phyloP scores from a whole-genome alignment of 2,113 vertebrate species.

The Oncorhynchus masou region DNA sequence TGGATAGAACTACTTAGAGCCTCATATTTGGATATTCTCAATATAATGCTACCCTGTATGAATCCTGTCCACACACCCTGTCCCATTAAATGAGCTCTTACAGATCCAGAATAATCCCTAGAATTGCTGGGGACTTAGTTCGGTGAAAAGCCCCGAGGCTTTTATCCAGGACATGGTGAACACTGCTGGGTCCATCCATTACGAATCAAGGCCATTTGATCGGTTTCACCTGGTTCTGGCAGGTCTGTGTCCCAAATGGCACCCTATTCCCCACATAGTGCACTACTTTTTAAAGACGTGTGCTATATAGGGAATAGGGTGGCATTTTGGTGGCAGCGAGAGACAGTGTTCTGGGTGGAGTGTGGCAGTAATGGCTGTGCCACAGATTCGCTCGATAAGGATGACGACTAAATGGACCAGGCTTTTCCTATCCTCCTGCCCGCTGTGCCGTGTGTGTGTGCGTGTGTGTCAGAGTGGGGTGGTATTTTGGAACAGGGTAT shows the following conservation, averaged over 20 bases:
- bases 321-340: conserved; percentile 6
- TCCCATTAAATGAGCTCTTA: neutral
- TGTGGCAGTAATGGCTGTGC: conserved; percentile 34
- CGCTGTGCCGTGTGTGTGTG: neutral
- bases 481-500: neutral
- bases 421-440: neutral
- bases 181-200: conserved; percentile 24
- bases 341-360: conserved; percentile 5
- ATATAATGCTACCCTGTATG: neutral
- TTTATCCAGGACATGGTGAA: conserved; percentile 10
- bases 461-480: neutral
- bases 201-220: conserved; percentile 35
- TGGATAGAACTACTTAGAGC: neutral
- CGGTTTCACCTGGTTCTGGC: conserved; percentile 10
- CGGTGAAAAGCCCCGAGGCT: neutral
- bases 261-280: too few relatives aligned
- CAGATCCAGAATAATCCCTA: neutral
- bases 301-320: neutral
- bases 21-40: neutral
- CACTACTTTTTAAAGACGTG: too few relatives aligned
- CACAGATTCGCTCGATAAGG: conserved; percentile 32
- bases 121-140: neutral
- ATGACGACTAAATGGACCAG: conserved; percentile 41
- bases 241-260: too few relatives aligned
- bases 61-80: neutral